Evolutionary conservation across 2,797 vertebrate genomes (phyloP).

Genomic region (Bradypodion ventrale): DNA sequence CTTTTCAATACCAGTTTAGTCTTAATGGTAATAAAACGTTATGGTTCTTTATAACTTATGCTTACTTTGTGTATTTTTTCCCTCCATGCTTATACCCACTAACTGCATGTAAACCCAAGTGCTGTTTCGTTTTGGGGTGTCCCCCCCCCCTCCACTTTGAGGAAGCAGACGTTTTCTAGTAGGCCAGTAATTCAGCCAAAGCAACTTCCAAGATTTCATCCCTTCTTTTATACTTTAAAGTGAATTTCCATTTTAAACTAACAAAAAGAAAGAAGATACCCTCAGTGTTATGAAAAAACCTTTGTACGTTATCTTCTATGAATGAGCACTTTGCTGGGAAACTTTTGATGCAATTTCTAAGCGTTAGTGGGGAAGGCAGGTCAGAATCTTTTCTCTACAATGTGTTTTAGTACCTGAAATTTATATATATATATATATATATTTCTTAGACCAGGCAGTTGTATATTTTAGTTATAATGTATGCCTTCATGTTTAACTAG

Average conservation of each 20-base stretch:
- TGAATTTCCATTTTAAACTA: constrained; percentile 67
- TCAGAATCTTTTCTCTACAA: constrained; percentile 95
- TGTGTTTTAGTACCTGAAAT: constrained; percentile 98
- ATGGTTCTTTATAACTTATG: constrained; percentile 99
- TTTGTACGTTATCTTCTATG: constrained; percentile 80
- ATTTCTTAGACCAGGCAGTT: constrained; percentile 94
- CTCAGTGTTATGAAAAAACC: constrained; percentile 84
- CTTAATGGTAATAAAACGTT: constrained; percentile 99
- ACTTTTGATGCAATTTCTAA: constrained; percentile 80
- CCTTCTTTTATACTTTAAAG: constrained; percentile 51
- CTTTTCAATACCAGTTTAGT: constrained; percentile 99
- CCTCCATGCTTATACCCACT: constrained; percentile 80
- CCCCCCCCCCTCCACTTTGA: constrained; percentile 77
- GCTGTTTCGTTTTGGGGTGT: constrained; percentile 61
- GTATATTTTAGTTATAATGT: constrained; percentile 98
- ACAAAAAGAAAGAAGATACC: constrained; percentile 87
- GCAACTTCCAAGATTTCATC: constrained; percentile 78
- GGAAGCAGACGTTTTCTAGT: constrained; percentile 76
- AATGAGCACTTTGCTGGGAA: constrained; percentile 82
- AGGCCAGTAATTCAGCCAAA: constrained; percentile 75
- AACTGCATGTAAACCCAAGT: constrained; percentile 80
- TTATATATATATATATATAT: constrained; percentile 90
- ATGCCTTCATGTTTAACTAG: constrained; percentile 99
- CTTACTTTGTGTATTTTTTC: constrained; percentile 99
- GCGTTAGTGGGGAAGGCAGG: constrained; percentile 96